Conservation (phyloP, 2,888 invertebrate genomes). For the Zygogramma bicolorata region DNA sequence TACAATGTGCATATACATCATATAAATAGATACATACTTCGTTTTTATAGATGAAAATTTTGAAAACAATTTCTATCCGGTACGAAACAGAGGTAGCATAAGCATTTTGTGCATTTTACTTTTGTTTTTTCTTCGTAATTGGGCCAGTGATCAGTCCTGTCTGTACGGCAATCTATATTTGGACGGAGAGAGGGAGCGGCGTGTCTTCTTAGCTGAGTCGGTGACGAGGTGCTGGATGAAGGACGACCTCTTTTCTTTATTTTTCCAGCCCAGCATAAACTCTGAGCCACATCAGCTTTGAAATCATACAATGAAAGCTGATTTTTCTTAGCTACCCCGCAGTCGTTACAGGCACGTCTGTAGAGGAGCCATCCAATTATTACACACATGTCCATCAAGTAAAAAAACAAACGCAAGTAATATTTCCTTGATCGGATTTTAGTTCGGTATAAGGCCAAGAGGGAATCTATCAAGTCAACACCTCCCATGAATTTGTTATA, state of each 20-base stretch:
- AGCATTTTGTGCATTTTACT: not conserved
- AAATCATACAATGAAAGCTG: not conserved
- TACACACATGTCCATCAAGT: not conserved
- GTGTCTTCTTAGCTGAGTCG: not conserved
- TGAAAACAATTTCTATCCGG: not conserved
- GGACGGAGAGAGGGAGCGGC: not conserved
- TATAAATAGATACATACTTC: not conserved
- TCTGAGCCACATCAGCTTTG: not conserved
- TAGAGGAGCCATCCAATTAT: not conserved
- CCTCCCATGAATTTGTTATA: not conserved
- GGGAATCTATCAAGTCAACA: not conserved
- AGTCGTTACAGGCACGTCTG: not conserved
- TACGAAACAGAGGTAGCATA: not conserved
- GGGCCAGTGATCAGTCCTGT: not conserved
- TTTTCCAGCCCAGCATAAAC: constrained; percentile 1
- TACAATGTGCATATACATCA: constrained; percentile 1
- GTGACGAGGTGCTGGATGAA: not conserved
- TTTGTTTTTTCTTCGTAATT: not conserved
- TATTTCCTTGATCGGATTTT: constrained; percentile 1
- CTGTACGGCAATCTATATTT: not conserved
- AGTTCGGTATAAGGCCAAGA: not conserved
- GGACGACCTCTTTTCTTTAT: not conserved
- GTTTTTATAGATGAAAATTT: not conserved
- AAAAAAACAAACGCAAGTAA: not conserved
- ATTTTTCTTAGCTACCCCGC: not conserved